Percentiles rank a stretch among this genome's conserved stretches.
Evolutionary conservation across 1,140 invertebrate species (phyloP).

Genomic region (Bombus confusus): DNA sequence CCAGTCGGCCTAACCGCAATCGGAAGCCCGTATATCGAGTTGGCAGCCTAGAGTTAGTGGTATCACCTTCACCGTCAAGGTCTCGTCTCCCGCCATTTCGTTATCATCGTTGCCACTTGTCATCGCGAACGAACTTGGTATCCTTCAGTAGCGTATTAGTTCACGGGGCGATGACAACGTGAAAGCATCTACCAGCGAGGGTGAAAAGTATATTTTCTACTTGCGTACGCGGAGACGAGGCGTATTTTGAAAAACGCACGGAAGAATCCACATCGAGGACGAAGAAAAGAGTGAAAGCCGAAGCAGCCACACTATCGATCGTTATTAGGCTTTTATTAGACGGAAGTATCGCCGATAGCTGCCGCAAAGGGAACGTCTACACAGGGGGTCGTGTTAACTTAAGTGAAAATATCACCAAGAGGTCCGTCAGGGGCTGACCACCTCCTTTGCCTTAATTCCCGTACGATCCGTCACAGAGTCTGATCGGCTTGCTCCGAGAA

Average conservation of each 20-base stretch:
- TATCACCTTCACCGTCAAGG: conserved; percentile 77
- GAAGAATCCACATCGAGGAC: not conserved
- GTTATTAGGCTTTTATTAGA: conserved; percentile 79
- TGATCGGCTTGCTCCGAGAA: conserved; percentile 38
- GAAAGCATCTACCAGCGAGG: not conserved
- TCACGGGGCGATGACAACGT: not conserved
- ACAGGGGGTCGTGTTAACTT: conserved; percentile 76
- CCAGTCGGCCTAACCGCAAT: conserved; percentile 71
- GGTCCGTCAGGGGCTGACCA: conserved; percentile 67
- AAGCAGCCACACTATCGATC: conserved; percentile 72
- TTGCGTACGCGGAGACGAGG: no score
- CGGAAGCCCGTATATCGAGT: conserved; percentile 75
- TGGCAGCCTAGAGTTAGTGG: conserved; percentile 49
- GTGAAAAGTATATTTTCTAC: not conserved
- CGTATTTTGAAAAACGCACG: not conserved
- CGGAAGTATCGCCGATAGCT: conserved; percentile 65
- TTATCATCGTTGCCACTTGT: conserved; percentile 56
- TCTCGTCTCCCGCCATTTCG: conserved; percentile 58
- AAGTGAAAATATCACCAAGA: conserved; percentile 77
- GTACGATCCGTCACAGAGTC: conserved; percentile 62
- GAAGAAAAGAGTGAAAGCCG: conserved; percentile 41
- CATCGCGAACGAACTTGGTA: conserved; percentile 33
- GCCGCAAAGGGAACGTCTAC: conserved; percentile 66
- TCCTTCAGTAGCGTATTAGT: conserved; percentile 61
- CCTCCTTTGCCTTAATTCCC: conserved; percentile 49